Evolutionary conservation across 2,888 invertebrate genomes (phyloP).

Genomic region (Cataglyphis albicans): DNA sequence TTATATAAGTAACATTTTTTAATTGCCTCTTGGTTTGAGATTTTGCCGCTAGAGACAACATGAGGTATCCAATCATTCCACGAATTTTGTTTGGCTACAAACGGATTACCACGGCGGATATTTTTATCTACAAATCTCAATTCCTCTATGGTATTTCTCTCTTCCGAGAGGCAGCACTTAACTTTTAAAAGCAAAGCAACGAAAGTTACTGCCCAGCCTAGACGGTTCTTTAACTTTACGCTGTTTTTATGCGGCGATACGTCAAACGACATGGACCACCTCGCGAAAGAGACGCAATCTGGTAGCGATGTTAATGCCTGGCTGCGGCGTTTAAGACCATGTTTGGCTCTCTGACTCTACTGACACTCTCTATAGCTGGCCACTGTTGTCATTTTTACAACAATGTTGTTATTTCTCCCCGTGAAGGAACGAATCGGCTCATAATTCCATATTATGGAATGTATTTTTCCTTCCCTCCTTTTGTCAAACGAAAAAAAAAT

Average conservation of each 20-base stretch:
- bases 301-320: conserved; percentile 63
- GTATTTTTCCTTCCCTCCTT: neutral
- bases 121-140: neutral
- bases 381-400: conserved; percentile 8
- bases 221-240: conserved; percentile 74
- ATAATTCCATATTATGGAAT: neutral
- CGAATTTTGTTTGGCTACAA: conserved; percentile 36
- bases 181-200: conserved; percentile 74
- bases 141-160: conserved; percentile 48
- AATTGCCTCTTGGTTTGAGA: neutral
- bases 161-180: conserved; percentile 64
- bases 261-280: conserved; percentile 67
- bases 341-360: conserved; percentile 41
- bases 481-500: conserved; percentile 31
- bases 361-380: conserved; percentile 5
- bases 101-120: conserved; percentile 16
- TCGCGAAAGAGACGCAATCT: conserved; percentile 64
- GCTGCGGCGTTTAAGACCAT: conserved; percentile 46
- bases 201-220: conserved; percentile 71
- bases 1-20: neutral
- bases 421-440: conserved; percentile 30
- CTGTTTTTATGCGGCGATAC: conserved; percentile 76
- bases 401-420: neutral
- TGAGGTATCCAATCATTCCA: neutral
- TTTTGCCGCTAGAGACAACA: neutral